Base-by-base conservation (phyloP, 1,140 invertebrate species). In the Lepidurus couesii region DNA sequence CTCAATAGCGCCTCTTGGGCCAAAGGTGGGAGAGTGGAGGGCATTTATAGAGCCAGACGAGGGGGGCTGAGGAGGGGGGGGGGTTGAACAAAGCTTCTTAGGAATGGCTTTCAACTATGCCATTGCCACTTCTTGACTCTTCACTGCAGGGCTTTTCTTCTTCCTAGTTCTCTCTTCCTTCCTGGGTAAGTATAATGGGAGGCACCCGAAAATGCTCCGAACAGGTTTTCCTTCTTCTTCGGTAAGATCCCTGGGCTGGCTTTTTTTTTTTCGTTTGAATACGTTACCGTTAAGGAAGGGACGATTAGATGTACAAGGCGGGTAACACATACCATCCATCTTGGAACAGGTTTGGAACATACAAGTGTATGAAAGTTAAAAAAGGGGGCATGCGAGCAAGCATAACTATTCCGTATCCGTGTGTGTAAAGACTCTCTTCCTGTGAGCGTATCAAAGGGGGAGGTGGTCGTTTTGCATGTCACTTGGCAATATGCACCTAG, bases 91-190 rank as follows among this genome's bases (percentile, higher is more conserved):
- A 65, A 65, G 53, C 53, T 65, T 65, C 53, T 65, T 65, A 21
- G 53, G 53, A 65, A 65, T 65, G 53, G 53, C 53, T 65, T 65
- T 65, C 53, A 65, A 65, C 53, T 65, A 65, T 65, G 53, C 53
- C 53, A 65, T 65, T 65, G 53, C 53, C 53, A 65, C 53, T 65
- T 65, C 53, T 65, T 65, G 53, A 65, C 21, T 65, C 53, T 65
- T 65, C 53, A 65, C 53, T 65, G 53, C 53, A 13, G 53, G 21
- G 53, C 53, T 65, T 65, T 34, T 65, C 53, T 65, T 65, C 53
- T 65, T 65, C 53, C 53, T 65, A 13, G 53, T 65, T 65, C 16
- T 34, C 21, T 65, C 53, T 65, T 65, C 53, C 53, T 65, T 65
- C 53, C 53, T 65, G 53, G 13, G 9, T 65, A 65, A 65, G 53